Percentiles rank a stretch among this genome's conserved stretches.
Evolutionary conservation across 1,140 invertebrate species (phyloP).

Genomic region (Heliconius nattereri): DNA sequence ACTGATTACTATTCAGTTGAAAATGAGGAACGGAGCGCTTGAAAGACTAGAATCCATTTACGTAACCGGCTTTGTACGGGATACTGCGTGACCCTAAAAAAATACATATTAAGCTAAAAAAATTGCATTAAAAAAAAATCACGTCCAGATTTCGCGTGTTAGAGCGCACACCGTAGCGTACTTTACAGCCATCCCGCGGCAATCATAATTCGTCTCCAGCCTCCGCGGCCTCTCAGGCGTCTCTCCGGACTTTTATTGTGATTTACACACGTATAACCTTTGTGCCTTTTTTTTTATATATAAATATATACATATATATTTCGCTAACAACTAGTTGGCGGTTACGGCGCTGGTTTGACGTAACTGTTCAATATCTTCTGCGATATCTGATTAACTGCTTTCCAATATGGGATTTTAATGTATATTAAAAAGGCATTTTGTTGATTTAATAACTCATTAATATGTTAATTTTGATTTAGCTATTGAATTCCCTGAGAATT

Average conservation of each 20-base stretch:
- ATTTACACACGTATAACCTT: constrained; percentile 68
- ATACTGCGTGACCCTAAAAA: too few species aligned
- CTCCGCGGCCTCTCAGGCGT: constrained; percentile 64
- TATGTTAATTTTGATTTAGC: neutral
- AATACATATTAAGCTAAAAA: too few species aligned
- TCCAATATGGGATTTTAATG: constrained; percentile 14
- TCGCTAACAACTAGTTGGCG: constrained; percentile 48
- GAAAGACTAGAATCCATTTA: too few species aligned
- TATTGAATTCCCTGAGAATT: neutral
- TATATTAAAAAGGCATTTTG: constrained; percentile 13
- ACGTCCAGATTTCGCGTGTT: neutral
- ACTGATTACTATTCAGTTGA: too few species aligned
- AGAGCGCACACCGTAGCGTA: constrained; percentile 41
- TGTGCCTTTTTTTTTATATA: constrained; percentile 50
- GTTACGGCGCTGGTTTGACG: constrained; percentile 45
- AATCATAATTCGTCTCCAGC: constrained; percentile 69
- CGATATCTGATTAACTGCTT: constrained; percentile 19
- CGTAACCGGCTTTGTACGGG: too few species aligned
- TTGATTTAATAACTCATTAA: constrained; percentile 16
- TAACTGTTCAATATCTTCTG: constrained; percentile 33
- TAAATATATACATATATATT: constrained; percentile 28
- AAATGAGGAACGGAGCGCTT: too few species aligned
- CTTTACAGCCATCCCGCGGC: constrained; percentile 59
- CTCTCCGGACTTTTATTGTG: constrained; percentile 75
- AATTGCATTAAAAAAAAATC: neutral